These are phyloP conservation scores for Caloenas nicobarica DNA, from an alignment of 2,113 vertebrate species.

Conservation along the genomic window DNA sequence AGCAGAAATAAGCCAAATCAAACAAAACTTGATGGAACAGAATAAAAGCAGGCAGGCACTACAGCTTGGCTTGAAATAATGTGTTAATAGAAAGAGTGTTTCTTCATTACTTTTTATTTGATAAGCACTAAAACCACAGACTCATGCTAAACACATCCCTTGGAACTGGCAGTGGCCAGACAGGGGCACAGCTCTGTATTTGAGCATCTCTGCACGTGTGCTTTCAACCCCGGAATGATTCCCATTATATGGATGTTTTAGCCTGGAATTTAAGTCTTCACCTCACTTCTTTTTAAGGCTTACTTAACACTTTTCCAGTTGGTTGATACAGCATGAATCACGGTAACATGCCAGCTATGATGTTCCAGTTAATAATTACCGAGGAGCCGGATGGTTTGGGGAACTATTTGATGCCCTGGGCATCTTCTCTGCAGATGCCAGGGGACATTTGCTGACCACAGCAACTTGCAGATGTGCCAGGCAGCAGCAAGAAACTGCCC, in stretches of 20 bases:
- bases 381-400: not conserved
- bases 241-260: not conserved
- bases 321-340: constrained; percentile 1
- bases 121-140: not conserved
- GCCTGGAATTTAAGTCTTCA: not conserved
- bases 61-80: not conserved
- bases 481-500: not conserved
- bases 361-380: not conserved
- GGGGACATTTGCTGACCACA: not conserved
- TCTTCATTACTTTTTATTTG: not conserved
- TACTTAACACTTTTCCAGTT: not conserved
- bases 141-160: not conserved
- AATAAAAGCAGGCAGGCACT: not conserved
- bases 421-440: not conserved
- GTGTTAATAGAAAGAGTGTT: not conserved
- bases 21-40: not conserved
- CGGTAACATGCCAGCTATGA: not conserved
- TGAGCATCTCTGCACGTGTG: not conserved
- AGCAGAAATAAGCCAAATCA: constrained; percentile 6
- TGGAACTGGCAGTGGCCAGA: not conserved
- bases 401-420: not conserved
- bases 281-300: constrained; percentile 14
- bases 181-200: not conserved
- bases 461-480: not conserved
- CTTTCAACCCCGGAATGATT: not conserved